Conservation (phyloP, 2,113 vertebrate species). For the Rhabdornis inornatus region DNA sequence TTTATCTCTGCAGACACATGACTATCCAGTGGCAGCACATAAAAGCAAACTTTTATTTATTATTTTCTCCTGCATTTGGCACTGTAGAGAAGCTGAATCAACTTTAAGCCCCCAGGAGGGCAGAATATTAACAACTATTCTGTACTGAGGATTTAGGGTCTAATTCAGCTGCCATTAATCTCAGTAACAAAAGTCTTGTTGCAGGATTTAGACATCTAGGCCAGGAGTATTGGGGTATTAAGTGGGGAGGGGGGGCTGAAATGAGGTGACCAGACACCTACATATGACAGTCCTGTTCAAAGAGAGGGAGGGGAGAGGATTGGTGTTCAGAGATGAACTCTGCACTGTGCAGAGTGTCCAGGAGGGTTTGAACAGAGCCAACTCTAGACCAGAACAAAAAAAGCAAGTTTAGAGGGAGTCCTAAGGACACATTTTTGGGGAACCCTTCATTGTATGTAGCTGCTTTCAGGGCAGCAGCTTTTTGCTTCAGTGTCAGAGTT, state of each 20-base stretch:
- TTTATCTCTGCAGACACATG: background rate
- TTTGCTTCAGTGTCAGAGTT: background rate
- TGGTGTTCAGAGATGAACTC: background rate
- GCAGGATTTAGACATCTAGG: constrained; percentile 33
- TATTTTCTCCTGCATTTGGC: background rate
- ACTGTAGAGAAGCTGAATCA: background rate
- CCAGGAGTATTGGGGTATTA: background rate
- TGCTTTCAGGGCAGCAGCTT: background rate
- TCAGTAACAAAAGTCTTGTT: background rate
- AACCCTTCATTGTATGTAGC: background rate
- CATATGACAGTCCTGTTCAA: background rate
- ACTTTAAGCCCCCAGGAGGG: background rate
- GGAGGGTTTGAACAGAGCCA: background rate
- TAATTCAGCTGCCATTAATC: constrained; percentile 23
- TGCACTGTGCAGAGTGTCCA: background rate
- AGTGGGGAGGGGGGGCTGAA: background rate
- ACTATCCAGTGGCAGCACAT: background rate
- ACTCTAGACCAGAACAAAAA: background rate
- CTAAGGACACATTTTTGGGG: background rate
- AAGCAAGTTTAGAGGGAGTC: background rate
- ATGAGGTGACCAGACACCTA: background rate
- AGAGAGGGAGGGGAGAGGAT: background rate
- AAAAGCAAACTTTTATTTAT: background rate
- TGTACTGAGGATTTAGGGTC: constrained; percentile 21
- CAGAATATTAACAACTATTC: background rate